These are phyloP conservation scores for Manis crassicaudata DNA, from an alignment of 2,797 vertebrate genomes.

Conservation along the genomic window DNA sequence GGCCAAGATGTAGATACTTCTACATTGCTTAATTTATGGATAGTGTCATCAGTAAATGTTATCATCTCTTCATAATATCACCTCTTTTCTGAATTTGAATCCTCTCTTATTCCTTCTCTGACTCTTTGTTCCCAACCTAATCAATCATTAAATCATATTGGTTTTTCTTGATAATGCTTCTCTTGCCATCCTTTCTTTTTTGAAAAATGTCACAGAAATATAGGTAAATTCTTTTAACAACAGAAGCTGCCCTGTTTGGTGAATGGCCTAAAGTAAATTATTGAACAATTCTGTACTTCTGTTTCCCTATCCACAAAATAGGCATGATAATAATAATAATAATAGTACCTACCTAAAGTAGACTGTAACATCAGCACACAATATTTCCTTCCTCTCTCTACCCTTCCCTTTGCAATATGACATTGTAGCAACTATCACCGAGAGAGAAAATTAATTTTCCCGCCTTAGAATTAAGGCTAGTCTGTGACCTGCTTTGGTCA, in stretches of 20 bases:
- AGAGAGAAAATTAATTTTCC: not conserved
- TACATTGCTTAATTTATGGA: not conserved
- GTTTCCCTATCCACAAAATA: not conserved
- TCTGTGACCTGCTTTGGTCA: not conserved
- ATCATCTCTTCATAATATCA: not conserved
- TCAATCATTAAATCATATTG: not conserved
- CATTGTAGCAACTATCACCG: not conserved
- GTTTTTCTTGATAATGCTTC: not conserved
- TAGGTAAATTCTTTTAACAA: conserved; percentile 10
- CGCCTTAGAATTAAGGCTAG: not conserved
- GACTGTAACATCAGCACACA: not conserved
- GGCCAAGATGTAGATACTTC: not conserved
- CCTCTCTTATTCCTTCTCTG: not conserved
- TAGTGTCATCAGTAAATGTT: not conserved
- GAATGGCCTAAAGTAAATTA: not conserved
- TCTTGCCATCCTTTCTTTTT: not conserved
- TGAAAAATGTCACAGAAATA: not conserved
- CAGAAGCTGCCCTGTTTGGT: not conserved
- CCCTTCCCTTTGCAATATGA: not conserved
- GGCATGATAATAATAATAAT: not conserved
- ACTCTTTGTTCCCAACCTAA: not conserved
- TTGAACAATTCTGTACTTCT: not conserved
- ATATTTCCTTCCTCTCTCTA: not conserved
- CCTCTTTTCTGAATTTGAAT: conserved; percentile 13
- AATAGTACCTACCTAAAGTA: not conserved